Percentiles rank a stretch among this genome's conserved stretches.
Conservation (phyloP, 2,797 vertebrate genomes). For the Smutsia temminckii region DNA sequence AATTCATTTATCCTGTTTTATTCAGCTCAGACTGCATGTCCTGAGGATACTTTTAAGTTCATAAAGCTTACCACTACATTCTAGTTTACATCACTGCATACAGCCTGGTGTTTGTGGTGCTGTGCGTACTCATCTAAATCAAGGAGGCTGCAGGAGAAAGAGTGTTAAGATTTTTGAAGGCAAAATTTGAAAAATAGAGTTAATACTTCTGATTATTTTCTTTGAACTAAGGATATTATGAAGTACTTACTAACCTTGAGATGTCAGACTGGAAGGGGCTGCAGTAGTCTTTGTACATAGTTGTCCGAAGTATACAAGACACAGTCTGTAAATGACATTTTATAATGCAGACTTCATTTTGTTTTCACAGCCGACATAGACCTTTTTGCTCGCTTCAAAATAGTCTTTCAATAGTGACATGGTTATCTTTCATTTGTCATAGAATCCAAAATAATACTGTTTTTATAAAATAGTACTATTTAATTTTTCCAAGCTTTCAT, state of each 20-base stretch:
- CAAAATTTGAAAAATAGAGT: not conserved
- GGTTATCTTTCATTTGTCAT: not conserved
- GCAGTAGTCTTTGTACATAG: not conserved
- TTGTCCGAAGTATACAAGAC: not conserved
- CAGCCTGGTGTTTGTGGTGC: not conserved
- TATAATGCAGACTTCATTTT: slow-evolving; percentile 10
- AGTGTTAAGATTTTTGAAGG: not conserved
- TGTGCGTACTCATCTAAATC: not conserved
- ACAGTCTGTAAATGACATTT: slow-evolving; percentile 27
- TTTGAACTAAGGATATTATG: not conserved
- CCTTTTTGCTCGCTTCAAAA: not conserved
- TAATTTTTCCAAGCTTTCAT: not conserved
- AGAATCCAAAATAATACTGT: not conserved
- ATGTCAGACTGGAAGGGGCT: not conserved
- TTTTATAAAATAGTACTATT: not conserved
- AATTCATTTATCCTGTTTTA: not conserved
- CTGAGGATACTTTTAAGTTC: not conserved
- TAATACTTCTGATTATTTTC: not conserved
- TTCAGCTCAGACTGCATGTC: not conserved
- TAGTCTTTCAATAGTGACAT: not conserved
- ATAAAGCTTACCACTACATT: not conserved
- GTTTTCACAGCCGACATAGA: not conserved
- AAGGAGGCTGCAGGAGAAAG: not conserved
- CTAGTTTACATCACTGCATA: not conserved
- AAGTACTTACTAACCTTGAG: not conserved